phyloP scores from a whole-genome alignment of 2,113 vertebrate genomes.

The Phalacrocorax pelagicus region DNA sequence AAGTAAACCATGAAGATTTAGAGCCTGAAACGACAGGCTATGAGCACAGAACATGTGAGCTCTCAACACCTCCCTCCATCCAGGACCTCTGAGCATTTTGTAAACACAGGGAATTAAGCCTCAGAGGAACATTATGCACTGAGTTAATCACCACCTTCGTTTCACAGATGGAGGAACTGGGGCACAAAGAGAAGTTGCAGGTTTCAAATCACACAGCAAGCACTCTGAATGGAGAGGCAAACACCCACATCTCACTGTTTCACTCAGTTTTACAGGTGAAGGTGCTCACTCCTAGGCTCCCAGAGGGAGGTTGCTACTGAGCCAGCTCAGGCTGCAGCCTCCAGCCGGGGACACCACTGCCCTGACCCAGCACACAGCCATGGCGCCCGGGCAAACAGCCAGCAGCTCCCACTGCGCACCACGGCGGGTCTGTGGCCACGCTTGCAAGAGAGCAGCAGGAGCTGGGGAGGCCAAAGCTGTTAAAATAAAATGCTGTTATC shows the following conservation, averaged over 20 bases:
- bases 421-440: accelerated
- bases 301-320: accelerated
- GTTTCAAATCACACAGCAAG: background rate
- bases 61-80: background rate
- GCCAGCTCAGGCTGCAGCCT: background rate
- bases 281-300: background rate
- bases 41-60: accelerated
- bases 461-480: background rate
- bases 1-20: background rate
- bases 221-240: background rate
- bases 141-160: background rate
- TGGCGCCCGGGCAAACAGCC: accelerated
- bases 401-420: accelerated
- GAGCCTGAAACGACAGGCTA: background rate
- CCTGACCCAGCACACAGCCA: background rate
- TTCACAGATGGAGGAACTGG: background rate
- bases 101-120: background rate
- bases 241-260: background rate
- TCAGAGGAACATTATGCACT: background rate
- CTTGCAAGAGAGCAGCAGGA: background rate
- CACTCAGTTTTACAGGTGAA: background rate
- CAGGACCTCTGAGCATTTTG: background rate
- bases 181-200: accelerated
- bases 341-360: accelerated
- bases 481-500: background rate